Evolutionary conservation across 2,888 invertebrate genomes (phyloP).

Genomic region (Macropis europaea): DNA sequence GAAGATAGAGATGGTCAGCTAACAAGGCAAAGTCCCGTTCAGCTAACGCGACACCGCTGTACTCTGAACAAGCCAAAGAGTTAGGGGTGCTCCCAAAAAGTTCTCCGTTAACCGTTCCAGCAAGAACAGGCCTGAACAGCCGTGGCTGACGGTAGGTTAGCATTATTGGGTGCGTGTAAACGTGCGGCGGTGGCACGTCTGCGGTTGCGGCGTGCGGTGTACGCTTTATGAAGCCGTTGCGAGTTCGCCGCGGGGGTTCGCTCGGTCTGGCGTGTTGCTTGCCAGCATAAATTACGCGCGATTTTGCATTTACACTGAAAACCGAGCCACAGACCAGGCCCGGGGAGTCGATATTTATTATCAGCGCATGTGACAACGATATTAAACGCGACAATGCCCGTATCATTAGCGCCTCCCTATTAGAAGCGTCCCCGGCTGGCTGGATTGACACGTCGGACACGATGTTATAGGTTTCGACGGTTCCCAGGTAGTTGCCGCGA

Average conservation of each 20-base stretch:
- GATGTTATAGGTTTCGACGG: background rate
- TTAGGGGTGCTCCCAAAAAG: too few relatives aligned
- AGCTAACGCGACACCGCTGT: too few relatives aligned
- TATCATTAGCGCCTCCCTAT: slow-evolving; percentile 35
- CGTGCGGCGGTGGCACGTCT: slow-evolving; percentile 49
- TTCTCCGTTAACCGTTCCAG: too few relatives aligned
- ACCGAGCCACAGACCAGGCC: slow-evolving; percentile 58
- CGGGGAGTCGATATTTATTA: slow-evolving; percentile 62
- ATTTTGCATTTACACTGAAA: slow-evolving; percentile 77
- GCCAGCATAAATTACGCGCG: slow-evolving; percentile 77
- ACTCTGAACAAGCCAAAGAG: too few relatives aligned
- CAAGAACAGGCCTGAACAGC: slow-evolving; percentile 29
- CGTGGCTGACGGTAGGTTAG: slow-evolving; percentile 30
- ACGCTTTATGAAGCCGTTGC: slow-evolving; percentile 76
- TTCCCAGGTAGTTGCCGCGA: background rate
- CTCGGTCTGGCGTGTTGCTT: slow-evolving; percentile 72
- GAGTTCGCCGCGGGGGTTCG: slow-evolving; percentile 76
- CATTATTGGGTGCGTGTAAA: slow-evolving; percentile 51
- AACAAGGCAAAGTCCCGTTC: too few relatives aligned
- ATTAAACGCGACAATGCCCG: slow-evolving; percentile 33
- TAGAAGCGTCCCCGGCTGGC: slow-evolving; percentile 3
- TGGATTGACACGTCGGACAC: background rate
- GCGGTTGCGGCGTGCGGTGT: slow-evolving; percentile 23
- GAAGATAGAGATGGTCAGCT: too few relatives aligned
- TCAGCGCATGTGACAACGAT: slow-evolving; percentile 28